Evolutionary conservation across 1,140 invertebrate genomes (phyloP).

Genomic region (Conopomorpha cramerella): DNA sequence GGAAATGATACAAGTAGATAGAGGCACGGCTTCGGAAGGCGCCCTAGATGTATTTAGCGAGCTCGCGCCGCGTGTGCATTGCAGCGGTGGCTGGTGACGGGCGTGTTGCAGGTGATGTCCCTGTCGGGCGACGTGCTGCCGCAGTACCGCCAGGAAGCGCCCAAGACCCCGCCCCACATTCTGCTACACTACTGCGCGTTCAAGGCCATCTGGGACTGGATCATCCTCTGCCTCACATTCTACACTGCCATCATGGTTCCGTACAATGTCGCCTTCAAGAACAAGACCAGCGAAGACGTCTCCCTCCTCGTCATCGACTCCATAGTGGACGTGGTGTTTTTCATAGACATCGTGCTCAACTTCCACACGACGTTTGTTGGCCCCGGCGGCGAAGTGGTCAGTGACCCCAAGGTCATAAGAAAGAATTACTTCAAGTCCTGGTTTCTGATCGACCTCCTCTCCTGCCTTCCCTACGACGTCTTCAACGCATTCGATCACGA

Average conservation of each 20-base stretch:
- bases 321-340: conserved; percentile 99
- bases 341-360: conserved; percentile 99
- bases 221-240: conserved; percentile 98
- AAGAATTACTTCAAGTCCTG: conserved; percentile 99
- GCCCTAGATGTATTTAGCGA: too few species aligned
- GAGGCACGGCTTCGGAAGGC: too few species aligned
- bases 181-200: conserved; percentile 97
- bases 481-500: conserved; percentile 99
- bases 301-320: conserved; percentile 95
- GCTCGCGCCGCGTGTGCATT: too few species aligned
- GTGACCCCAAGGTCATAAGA: conserved; percentile 95
- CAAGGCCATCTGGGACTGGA: conserved; percentile 99
- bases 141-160: conserved; percentile 99
- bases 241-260: conserved; percentile 99
- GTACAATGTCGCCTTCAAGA: conserved; percentile 99
- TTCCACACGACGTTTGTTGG: conserved; percentile 99
- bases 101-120: conserved; percentile 56
- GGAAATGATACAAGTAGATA: too few species aligned
- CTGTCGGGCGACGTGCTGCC: conserved; percentile 86
- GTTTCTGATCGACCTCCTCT: conserved; percentile 99
- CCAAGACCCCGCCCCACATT: conserved; percentile 98
- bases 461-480: conserved; percentile 99
- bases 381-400: conserved; percentile 96
- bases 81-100: too few species aligned
- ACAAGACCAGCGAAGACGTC: conserved; percentile 98